Evolutionary conservation across 2,113 vertebrate species (phyloP).

Genomic region (Artemisiospiza belli): DNA sequence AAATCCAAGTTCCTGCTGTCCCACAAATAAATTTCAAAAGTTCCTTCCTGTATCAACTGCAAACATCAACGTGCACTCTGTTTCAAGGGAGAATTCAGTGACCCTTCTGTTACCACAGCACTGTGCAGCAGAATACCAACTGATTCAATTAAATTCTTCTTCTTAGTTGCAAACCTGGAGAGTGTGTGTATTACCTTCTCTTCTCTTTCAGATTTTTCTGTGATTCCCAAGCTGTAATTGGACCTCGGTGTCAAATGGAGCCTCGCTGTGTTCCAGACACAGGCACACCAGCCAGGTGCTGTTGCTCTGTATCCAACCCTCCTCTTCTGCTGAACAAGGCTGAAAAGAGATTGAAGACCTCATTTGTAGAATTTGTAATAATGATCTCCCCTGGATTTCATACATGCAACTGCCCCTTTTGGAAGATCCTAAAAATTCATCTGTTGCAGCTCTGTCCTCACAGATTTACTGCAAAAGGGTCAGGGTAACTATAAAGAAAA

Average conservation of each 20-base stretch:
- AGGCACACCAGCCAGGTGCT: neutral
- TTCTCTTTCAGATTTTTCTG: neutral
- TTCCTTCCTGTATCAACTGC: neutral
- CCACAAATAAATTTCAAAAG: neutral
- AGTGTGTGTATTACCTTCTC: neutral
- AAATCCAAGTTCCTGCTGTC: neutral
- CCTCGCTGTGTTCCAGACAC: neutral
- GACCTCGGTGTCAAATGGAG: neutral
- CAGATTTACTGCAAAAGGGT: neutral
- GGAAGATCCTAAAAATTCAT: neutral
- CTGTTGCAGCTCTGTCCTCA: neutral
- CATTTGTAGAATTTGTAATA: neutral
- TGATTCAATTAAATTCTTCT: neutral
- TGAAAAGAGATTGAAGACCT: neutral
- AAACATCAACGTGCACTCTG: neutral
- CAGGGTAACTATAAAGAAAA: neutral
- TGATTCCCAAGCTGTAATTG: neutral
- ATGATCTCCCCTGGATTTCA: neutral
- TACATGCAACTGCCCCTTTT: neutral
- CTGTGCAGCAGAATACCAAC: neutral
- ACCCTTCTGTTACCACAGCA: neutral
- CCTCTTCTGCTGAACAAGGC: neutral
- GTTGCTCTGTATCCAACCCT: accelerated
- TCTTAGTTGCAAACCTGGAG: neutral
- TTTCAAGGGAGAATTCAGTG: neutral